Evolutionary conservation across 2,888 invertebrate species (phyloP).

Genomic region (Cyrtodaria siliqua): DNA sequence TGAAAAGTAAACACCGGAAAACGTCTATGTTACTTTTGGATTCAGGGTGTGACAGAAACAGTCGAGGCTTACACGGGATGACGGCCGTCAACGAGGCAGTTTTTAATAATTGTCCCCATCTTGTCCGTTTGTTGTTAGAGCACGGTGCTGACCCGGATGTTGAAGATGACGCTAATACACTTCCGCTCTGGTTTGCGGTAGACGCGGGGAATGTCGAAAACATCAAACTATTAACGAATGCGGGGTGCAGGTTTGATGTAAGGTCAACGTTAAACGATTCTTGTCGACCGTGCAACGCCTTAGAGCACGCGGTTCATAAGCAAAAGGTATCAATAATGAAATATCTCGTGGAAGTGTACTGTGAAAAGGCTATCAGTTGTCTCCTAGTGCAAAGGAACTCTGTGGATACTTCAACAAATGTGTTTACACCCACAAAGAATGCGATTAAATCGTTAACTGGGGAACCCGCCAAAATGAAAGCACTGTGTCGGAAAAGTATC

Average conservation of each 20-base stretch:
- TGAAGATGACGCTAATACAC: constrained; percentile 80
- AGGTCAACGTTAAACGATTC: constrained; percentile 93
- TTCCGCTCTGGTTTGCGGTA: constrained; percentile 84
- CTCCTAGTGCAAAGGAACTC: constrained; percentile 36
- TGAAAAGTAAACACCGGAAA: constrained; percentile 75
- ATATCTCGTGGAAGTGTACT: constrained; percentile 75
- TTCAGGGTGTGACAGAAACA: constrained; percentile 74
- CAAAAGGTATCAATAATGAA: constrained; percentile 70
- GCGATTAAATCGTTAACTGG: constrained; percentile 27
- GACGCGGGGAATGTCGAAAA: constrained; percentile 77
- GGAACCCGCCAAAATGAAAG: constrained; percentile 69
- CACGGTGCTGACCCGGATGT: constrained; percentile 81
- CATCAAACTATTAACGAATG: constrained; percentile 87
- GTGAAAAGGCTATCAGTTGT: constrained; percentile 70
- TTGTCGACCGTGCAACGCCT: constrained; percentile 76
- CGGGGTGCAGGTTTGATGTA: constrained; percentile 96
- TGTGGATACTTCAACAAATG: constrained; percentile 19
- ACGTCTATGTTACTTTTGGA: constrained; percentile 75
- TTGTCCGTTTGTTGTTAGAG: constrained; percentile 79
- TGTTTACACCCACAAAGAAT: constrained; percentile 26
- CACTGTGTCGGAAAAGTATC: constrained; percentile 70
- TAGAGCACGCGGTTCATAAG: constrained; percentile 79
- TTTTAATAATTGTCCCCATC: constrained; percentile 78
- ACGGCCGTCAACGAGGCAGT: constrained; percentile 84
- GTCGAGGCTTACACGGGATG: constrained; percentile 77